These are phyloP conservation scores for Mechanitis mazaeus DNA, from an alignment of 2,888 invertebrate species.

Conservation along the genomic window DNA sequence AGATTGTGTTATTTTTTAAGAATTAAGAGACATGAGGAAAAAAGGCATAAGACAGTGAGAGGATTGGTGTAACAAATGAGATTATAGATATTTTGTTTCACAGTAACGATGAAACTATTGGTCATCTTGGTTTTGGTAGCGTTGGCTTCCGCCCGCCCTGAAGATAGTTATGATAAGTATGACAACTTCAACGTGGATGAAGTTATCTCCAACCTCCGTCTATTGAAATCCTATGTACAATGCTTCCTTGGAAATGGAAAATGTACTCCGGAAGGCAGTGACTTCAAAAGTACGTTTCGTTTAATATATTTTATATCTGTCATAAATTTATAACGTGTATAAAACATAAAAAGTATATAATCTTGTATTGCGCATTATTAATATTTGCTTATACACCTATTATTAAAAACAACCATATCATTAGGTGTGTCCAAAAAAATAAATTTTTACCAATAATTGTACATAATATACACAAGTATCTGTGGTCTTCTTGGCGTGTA, in stretches of 20 bases:
- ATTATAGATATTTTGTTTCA: background rate
- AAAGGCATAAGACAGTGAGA: no score
- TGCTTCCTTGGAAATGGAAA: constrained; percentile 43
- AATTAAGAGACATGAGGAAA: no score
- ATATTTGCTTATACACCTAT: no score
- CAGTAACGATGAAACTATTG: constrained; percentile 40
- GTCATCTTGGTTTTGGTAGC: constrained; percentile 36
- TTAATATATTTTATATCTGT: background rate
- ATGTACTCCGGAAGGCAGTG: constrained; percentile 47
- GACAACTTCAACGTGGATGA: constrained; percentile 42
- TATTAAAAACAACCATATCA: no score
- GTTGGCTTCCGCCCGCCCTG: constrained; percentile 35
- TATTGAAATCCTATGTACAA: constrained; percentile 35
- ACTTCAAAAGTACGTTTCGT: constrained; percentile 43
- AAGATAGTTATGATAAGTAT: constrained; percentile 38
- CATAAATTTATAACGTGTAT: background rate
- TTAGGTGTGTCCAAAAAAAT: no score
- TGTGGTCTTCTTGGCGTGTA: no score
- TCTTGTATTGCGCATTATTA: no score
- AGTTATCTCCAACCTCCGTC: constrained; percentile 34
- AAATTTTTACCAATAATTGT: no score
- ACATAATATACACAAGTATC: no score
- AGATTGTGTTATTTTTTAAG: no score
- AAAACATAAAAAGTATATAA: no score
- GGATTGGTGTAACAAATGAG: no score